Evolutionary conservation across 2,113 vertebrate genomes (phyloP).

Genomic region (Ornithorhynchus anatinus): DNA sequence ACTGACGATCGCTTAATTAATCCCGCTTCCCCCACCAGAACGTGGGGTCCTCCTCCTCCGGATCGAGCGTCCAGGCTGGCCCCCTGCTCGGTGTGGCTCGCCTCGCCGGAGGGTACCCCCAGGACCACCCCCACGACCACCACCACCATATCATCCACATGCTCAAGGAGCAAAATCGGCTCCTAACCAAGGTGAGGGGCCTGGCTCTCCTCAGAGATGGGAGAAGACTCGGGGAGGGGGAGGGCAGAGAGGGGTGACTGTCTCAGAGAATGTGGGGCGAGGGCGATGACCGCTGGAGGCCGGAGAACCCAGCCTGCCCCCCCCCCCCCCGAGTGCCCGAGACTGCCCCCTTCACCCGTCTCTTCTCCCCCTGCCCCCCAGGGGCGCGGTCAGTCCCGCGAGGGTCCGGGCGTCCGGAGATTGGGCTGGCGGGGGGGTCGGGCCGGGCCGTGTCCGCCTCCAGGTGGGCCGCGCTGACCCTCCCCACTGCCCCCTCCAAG

Average conservation of each 20-base stretch:
- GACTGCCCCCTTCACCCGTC: too few relatives aligned
- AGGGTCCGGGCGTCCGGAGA: fast-evolving
- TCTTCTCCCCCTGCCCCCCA: too few relatives aligned
- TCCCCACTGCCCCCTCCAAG: conserved; percentile 52
- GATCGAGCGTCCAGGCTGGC: conserved; percentile 8
- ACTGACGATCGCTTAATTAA: background rate
- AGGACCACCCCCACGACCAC: conserved; percentile 6
- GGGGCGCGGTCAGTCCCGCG: too few relatives aligned
- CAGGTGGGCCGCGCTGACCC: fast-evolving
- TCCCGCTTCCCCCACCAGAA: conserved; percentile 51
- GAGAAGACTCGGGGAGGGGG: too few relatives aligned
- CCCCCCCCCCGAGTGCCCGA: too few relatives aligned
- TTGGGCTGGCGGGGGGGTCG: fast-evolving
- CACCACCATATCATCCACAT: conserved; percentile 84
- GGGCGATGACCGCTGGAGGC: too few relatives aligned
- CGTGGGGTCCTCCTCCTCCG: conserved; percentile 22
- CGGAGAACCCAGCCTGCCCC: too few relatives aligned
- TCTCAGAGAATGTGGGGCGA: too few relatives aligned
- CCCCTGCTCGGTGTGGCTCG: too few relatives aligned
- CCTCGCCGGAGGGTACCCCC: too few relatives aligned
- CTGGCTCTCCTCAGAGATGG: too few relatives aligned
- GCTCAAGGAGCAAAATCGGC: conserved; percentile 94
- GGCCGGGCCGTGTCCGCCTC: fast-evolving
- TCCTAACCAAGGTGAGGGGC: conserved; percentile 86
- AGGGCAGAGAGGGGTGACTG: background rate